Evolutionary conservation across 2,113 vertebrate genomes (phyloP).

Genomic region (Gracilinanus agilis): DNA sequence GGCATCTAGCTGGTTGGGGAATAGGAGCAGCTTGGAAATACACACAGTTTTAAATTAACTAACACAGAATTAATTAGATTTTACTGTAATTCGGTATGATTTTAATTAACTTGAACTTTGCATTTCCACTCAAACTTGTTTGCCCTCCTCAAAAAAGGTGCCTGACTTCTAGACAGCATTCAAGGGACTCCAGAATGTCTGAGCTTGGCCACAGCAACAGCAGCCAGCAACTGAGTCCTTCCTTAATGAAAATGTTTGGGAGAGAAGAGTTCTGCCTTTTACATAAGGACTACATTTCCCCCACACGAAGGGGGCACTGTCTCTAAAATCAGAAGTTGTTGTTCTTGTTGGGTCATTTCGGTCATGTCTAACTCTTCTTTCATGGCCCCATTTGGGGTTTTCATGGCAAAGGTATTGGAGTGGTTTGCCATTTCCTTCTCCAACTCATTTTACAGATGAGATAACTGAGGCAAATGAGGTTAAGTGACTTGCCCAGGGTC

Average conservation of each 20-base stretch:
- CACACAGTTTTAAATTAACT: conserved; percentile 72
- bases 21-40: conserved; percentile 57
- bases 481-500: neutral
- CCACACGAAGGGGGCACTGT: neutral
- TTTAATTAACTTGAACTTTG: conserved; percentile 64
- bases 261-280: neutral
- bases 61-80: conserved; percentile 52
- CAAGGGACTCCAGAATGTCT: neutral
- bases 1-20: neutral
- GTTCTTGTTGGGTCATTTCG: no score
- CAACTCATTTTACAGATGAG: no score
- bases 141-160: neutral
- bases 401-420: no score
- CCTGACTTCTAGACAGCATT: neutral
- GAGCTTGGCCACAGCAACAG: neutral
- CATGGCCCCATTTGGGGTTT: no score
- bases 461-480: no score
- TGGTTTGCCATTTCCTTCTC: no score
- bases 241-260: neutral
- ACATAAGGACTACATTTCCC: neutral
- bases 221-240: neutral
- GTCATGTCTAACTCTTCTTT: no score
- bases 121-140: conserved; percentile 34
- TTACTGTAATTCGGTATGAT: conserved; percentile 55
- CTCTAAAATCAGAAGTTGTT: neutral